phyloP scores from a whole-genome alignment of 2,113 vertebrate species.

The Lutjanus erythropterus region DNA sequence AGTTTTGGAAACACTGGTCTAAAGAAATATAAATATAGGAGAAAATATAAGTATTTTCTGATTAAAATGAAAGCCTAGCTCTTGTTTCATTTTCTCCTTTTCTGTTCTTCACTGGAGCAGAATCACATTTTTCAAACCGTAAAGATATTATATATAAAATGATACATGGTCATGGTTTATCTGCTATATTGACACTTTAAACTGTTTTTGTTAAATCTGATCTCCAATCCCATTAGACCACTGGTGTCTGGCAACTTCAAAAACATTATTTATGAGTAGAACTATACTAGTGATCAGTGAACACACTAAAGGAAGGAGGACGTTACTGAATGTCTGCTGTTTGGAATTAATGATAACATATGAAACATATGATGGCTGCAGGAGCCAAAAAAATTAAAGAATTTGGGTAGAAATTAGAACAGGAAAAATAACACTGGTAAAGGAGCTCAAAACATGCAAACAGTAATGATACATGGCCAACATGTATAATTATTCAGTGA shows the following conservation, averaged over 20 bases:
- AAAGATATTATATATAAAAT: neutral
- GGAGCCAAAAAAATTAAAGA: neutral
- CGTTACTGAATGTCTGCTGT: neutral
- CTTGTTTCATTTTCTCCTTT: too few species aligned
- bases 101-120: too few species aligned
- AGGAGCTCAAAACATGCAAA: neutral
- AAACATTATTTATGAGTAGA: neutral
- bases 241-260: too few species aligned
- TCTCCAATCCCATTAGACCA: too few species aligned
- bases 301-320: neutral
- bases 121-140: neutral
- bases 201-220: too few species aligned
- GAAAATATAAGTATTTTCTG: too few species aligned
- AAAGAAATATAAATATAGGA: too few species aligned
- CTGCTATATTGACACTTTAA: too few species aligned
- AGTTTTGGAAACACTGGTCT: too few species aligned
- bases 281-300: neutral
- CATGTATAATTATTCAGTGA: too few species aligned
- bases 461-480: neutral
- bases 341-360: neutral
- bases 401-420: neutral
- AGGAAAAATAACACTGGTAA: neutral
- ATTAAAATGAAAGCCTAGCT: too few species aligned
- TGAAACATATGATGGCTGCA: neutral
- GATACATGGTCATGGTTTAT: neutral